Evolutionary conservation across 2,888 invertebrate species (phyloP).

Genomic region (Brenthis hecate): DNA sequence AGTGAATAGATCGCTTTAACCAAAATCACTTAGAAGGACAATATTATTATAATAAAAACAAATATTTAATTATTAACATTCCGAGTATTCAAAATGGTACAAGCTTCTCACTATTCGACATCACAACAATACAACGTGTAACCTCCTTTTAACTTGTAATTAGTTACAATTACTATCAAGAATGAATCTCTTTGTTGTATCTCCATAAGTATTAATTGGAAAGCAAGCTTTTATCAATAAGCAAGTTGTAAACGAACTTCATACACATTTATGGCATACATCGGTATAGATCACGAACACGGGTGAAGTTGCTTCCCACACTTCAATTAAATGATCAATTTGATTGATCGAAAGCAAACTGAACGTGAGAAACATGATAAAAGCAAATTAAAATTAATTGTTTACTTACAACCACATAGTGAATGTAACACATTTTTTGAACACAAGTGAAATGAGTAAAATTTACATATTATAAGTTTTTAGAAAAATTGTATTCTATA

Average conservation of each 20-base stretch:
- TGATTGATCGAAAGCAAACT: constrained; percentile 45
- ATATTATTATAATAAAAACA: too few relatives aligned
- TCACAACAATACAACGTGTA: too few relatives aligned
- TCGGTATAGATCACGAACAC: constrained; percentile 15
- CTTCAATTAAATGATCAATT: constrained; percentile 44
- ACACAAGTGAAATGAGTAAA: constrained; percentile 7
- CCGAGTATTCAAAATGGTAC: too few relatives aligned
- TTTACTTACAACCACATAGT: constrained; percentile 11
- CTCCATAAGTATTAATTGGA: too few relatives aligned
- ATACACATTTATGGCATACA: constrained; percentile 4
- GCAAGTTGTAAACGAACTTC: background rate
- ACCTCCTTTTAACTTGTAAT: too few relatives aligned
- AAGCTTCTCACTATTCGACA: too few relatives aligned
- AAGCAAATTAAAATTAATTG: constrained; percentile 43
- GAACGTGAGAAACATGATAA: constrained; percentile 42
- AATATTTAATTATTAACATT: too few relatives aligned
- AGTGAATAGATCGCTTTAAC: too few relatives aligned
- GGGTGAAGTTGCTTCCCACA: constrained; percentile 38
- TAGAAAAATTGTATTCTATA: background rate
- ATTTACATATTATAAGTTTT: background rate
- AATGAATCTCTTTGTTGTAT: too few relatives aligned
- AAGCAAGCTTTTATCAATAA: too few relatives aligned
- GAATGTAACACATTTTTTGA: constrained; percentile 1
- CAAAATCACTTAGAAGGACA: too few relatives aligned
- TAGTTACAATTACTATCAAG: too few relatives aligned